phyloP scores from a whole-genome alignment of 2,797 vertebrate species.

The Capromys pilorides region DNA sequence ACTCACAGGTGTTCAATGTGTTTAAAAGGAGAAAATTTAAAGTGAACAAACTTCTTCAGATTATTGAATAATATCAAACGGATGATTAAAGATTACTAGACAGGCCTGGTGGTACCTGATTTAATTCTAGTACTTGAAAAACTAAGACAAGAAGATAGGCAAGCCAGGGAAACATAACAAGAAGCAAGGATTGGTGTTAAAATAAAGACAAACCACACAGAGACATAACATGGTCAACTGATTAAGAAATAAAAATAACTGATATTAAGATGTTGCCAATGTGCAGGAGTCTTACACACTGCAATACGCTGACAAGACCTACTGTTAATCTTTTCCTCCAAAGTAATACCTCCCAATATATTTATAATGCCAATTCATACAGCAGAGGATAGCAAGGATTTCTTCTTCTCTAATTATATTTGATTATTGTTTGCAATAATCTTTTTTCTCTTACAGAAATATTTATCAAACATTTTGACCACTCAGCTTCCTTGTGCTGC shows the following conservation, averaged over 20 bases:
- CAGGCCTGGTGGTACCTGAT: neutral
- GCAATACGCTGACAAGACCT: neutral
- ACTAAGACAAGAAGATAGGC: neutral
- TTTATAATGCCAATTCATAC: neutral
- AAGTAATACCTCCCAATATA: neutral
- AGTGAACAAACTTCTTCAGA: neutral
- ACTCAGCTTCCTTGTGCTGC: neutral
- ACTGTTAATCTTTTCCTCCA: neutral
- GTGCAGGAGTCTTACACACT: neutral
- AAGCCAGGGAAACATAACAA: neutral
- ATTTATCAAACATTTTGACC: neutral
- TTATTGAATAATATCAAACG: neutral
- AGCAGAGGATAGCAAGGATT: neutral
- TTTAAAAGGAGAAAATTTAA: neutral
- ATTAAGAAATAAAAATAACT: neutral
- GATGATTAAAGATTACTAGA: neutral
- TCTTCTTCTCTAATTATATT: neutral
- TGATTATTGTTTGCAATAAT: neutral
- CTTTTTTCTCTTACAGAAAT: neutral
- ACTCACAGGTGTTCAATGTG: neutral
- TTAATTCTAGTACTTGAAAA: neutral
- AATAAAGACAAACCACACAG: neutral
- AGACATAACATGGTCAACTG: neutral
- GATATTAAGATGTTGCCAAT: neutral
- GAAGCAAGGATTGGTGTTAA: neutral